Evolutionary conservation across 2,888 invertebrate species (phyloP).

Genomic region (Nyleta sp.): DNA sequence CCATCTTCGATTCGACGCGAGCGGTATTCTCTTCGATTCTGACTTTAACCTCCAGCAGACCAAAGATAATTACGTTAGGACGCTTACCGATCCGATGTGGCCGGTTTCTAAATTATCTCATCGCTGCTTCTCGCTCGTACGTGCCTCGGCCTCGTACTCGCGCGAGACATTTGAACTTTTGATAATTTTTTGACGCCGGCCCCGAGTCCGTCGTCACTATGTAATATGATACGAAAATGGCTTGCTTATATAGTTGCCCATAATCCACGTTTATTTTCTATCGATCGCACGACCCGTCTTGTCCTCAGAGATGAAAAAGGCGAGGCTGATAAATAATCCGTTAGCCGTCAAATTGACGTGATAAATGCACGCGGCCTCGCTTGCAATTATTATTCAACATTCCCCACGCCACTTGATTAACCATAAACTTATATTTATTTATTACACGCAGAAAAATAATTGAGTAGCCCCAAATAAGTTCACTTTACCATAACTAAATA

Average conservation of each 20-base stretch:
- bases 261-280: conserved; percentile 66
- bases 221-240: conserved; percentile 67
- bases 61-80: conserved; percentile 73
- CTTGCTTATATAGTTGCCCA: conserved; percentile 65
- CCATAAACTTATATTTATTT: too few species aligned
- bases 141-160: conserved; percentile 57
- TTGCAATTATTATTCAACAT: conserved; percentile 57
- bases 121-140: conserved; percentile 62
- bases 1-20: conserved; percentile 54
- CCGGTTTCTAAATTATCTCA: conserved; percentile 74
- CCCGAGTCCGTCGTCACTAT: conserved; percentile 64
- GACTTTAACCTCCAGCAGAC: conserved; percentile 72
- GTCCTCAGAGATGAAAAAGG: conserved; percentile 66
- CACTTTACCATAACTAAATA: too few species aligned
- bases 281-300: conserved; percentile 67
- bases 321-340: conserved; percentile 66
- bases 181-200: conserved; percentile 66
- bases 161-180: conserved; percentile 68
- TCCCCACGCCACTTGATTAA: too few species aligned
- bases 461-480: too few species aligned
- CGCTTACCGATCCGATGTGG: conserved; percentile 72
- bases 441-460: too few species aligned
- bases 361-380: conserved; percentile 60
- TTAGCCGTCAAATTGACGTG: conserved; percentile 67
- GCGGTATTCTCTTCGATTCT: conserved; percentile 66